Evolutionary conservation across 1,140 invertebrate genomes (phyloP), one percentile per base, ranked within the genome.

Genomic region (Microplitis mediator): DNA sequence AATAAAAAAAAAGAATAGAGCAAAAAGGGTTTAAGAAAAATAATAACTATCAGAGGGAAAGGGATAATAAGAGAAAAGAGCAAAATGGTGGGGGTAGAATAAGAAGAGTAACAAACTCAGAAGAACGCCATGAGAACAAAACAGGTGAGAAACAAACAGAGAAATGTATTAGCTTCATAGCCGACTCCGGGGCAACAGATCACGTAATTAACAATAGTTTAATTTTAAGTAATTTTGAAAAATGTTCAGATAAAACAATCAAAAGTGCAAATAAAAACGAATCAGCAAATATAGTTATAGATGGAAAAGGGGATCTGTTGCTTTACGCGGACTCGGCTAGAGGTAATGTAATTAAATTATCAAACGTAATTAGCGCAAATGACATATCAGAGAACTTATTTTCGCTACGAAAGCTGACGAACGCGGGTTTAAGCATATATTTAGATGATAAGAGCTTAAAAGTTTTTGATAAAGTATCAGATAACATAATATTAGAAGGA

Each of bases 131-230:
- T 3, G 14, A 54, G 13, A 13, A 54, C n/a, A 13, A 16, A 11
- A 4, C 4, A 54, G 52, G 52, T 54, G n/a, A 54, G 52, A 54
- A 13, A 11, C 14, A 54, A n/a, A 54, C 8, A 4, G 14, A 14
- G 14, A 54, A 54, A 54, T n/a, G 3, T 16, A 54, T 54, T 54
- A 16, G 8, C 66, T 72, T 75, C 36, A 39, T 76, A 32, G 69
- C 63, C 31, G 75, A 74, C 70, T 78, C 75, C 11, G 74, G 68
- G 13, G 69, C 71, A n/a, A 75, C 74, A 34, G 72, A 74, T 8
- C 76, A 77, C 45, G 31, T 75, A 5, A 52, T 60, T 8, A 74
- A 74, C 51, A 63, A 63, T n/a, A 73, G 66, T 14, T n/a, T 74
- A 3, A 50, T 75, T 23, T 70, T 76, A 11, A 76, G 70, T 23